These are phyloP conservation scores for Laspeyria flexula DNA, from an alignment of 2,888 invertebrate species.

Conservation along the genomic window DNA sequence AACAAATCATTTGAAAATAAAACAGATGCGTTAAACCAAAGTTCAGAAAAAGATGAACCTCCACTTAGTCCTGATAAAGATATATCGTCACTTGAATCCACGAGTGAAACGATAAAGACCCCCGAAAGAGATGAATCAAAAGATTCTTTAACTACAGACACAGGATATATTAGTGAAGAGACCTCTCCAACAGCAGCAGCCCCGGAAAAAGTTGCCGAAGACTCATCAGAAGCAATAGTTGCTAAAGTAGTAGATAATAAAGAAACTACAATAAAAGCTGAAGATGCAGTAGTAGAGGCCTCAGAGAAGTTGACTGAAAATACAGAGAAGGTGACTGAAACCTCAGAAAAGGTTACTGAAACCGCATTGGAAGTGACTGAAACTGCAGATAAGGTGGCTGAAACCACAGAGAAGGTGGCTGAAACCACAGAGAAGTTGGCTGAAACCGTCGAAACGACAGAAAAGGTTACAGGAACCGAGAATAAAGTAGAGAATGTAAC, in stretches of 20 bases:
- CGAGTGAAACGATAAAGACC: constrained; percentile 53
- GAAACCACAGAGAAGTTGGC: not conserved
- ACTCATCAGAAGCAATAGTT: constrained; percentile 3
- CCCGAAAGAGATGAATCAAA: constrained; percentile 60
- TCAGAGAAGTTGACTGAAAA: not conserved
- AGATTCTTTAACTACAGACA: constrained; percentile 61
- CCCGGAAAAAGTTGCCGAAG: constrained; percentile 7
- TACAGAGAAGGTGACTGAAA: constrained; percentile 5
- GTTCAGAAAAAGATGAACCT: constrained; percentile 36
- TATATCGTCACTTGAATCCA: constrained; percentile 48
- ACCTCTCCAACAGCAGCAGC: constrained; percentile 9
- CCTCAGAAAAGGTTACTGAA: too few species aligned
- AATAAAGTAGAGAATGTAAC: too few species aligned
- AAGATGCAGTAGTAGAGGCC: not conserved
- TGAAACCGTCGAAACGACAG: not conserved
- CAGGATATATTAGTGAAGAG: constrained; percentile 54
- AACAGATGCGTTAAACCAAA: constrained; percentile 46
- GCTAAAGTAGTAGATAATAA: not conserved
- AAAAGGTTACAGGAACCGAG: constrained; percentile 7
- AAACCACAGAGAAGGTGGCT: not conserved
- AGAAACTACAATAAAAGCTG: not conserved
- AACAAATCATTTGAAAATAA: constrained; percentile 64
- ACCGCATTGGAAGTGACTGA: not conserved
- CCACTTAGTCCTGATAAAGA: constrained; percentile 48
- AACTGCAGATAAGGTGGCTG: not conserved